Evolutionary conservation across 2,113 vertebrate species (phyloP).

Genomic region (Morone chrysops): DNA sequence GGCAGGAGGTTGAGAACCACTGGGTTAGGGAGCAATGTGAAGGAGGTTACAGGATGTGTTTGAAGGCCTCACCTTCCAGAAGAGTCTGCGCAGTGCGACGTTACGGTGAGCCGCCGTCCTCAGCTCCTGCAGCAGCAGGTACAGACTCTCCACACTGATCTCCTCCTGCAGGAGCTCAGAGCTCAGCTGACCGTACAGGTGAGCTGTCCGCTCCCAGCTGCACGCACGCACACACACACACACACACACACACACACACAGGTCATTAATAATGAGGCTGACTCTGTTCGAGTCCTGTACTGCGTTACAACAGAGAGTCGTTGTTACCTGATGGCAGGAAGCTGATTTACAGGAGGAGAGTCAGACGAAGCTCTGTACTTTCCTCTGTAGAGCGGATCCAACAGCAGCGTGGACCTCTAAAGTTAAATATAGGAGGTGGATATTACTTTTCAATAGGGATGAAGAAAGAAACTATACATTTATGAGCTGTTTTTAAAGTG

Average conservation of each 20-base stretch:
- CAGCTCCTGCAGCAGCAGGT: slow-evolving; percentile 83
- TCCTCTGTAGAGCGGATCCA: slow-evolving; percentile 77
- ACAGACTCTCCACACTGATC: slow-evolving; percentile 70
- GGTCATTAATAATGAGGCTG: background rate
- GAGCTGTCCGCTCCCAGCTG: slow-evolving; percentile 78
- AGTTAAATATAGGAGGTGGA: too few relatives aligned
- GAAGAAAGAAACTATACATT: too few relatives aligned
- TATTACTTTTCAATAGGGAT: too few relatives aligned
- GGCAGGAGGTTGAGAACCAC: too few relatives aligned
- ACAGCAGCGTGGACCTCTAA: slow-evolving; percentile 80
- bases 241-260: slow-evolving; percentile 3
- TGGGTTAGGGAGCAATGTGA: too few relatives aligned
- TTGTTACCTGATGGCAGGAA: slow-evolving; percentile 68
- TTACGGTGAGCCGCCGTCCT: slow-evolving; percentile 66
- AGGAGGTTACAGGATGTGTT: background rate
- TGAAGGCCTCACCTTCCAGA: slow-evolving; percentile 81
- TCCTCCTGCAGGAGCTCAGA: slow-evolving; percentile 78
- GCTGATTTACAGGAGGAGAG: slow-evolving; percentile 31
- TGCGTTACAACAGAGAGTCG: background rate
- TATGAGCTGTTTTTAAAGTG: too few relatives aligned
- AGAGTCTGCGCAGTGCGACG: slow-evolving; percentile 74
- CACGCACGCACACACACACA: slow-evolving; percentile 9
- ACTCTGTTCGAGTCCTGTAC: background rate
- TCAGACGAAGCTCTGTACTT: slow-evolving; percentile 42
- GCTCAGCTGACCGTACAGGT: slow-evolving; percentile 81